These are phyloP conservation scores for Rhopalosiphum maidis DNA, from an alignment of 1,140 invertebrate species.

Conservation along the genomic window DNA sequence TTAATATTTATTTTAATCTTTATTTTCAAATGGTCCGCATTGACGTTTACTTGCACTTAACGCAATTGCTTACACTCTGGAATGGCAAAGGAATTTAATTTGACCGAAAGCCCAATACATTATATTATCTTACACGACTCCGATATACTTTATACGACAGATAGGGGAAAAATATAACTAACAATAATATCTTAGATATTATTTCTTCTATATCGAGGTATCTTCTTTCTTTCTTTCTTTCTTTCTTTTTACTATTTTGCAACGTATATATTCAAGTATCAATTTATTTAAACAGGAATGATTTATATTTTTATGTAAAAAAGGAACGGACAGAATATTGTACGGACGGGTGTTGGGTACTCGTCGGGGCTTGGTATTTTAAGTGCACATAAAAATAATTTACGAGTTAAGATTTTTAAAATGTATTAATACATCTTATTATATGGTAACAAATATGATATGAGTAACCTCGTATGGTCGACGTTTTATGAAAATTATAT, in stretches of 20 bases:
- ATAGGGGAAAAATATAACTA: background rate
- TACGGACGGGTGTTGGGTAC: background rate
- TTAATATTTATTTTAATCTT: background rate
- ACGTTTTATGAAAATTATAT: background rate
- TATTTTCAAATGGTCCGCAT: background rate
- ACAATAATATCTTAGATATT: slow-evolving; percentile 19
- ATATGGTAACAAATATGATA: background rate
- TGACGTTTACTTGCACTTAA: background rate
- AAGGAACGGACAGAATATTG: background rate
- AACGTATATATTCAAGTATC: background rate
- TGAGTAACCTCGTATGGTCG: background rate
- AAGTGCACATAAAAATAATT: slow-evolving; percentile 8
- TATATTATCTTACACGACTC: background rate
- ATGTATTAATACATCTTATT: background rate
- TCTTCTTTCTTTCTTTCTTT: background rate
- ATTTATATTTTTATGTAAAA: background rate
- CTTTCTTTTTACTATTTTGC: background rate
- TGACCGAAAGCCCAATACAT: background rate
- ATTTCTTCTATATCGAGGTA: background rate
- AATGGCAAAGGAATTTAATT: background rate
- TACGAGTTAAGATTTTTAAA: background rate
- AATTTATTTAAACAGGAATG: background rate
- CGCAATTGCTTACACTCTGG: background rate
- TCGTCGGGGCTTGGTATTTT: background rate
- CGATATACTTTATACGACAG: background rate